Evolutionary conservation across 1,140 invertebrate species (phyloP).

Genomic region (Phenacoccus solenopsis): DNA sequence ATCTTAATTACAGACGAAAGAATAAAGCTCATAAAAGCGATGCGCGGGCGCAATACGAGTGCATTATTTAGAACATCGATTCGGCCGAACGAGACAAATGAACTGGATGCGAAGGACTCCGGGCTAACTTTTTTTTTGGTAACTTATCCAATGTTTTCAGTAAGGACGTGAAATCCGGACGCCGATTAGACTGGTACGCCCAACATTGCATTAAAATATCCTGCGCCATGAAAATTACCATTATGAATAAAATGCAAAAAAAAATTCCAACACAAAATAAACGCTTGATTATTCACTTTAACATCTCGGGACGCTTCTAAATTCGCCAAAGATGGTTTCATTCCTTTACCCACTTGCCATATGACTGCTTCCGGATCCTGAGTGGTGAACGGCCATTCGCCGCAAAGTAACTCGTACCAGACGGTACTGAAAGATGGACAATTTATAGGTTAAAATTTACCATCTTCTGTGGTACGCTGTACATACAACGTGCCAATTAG

Average conservation of each 20-base stretch:
- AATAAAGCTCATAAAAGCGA: constrained; percentile 13
- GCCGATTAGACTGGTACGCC: constrained; percentile 67
- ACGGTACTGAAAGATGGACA: constrained; percentile 76
- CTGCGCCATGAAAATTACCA: no score
- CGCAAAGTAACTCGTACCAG: constrained; percentile 95
- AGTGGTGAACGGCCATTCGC: constrained; percentile 90
- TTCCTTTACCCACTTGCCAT: constrained; percentile 93
- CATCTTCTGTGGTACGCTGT: no score
- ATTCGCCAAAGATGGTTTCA: constrained; percentile 89
- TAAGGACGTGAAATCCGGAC: constrained; percentile 80
- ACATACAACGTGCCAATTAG: no score
- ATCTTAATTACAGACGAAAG: neutral
- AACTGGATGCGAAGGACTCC: constrained; percentile 94
- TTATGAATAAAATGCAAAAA: no score
- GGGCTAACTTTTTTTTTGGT: constrained; percentile 83
- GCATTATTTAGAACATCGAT: constrained; percentile 63
- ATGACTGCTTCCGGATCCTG: constrained; percentile 90
- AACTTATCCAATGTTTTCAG: constrained; percentile 76
- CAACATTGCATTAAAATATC: constrained; percentile 96
- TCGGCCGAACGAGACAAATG: constrained; percentile 84
- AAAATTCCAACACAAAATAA: neutral
- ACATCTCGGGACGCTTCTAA: constrained; percentile 90
- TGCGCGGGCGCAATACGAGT: neutral
- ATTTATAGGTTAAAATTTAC: no score
- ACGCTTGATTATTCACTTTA: constrained; percentile 64